Evolutionary conservation across 2,113 vertebrate species (phyloP).

Genomic region (cattle (Bos taurus)): DNA sequence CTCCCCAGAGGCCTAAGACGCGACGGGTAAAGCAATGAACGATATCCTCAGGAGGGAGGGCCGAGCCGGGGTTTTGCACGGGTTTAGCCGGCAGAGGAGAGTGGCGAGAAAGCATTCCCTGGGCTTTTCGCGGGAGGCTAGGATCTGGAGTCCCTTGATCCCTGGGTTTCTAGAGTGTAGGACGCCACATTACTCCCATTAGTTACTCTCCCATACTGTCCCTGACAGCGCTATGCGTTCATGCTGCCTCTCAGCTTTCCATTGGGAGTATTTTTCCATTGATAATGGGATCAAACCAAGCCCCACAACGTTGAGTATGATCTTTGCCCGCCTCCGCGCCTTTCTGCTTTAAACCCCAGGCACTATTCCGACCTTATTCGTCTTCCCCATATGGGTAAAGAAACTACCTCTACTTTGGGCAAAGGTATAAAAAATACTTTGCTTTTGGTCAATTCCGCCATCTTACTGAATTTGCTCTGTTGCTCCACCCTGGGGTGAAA

Average conservation of each 20-base stretch:
- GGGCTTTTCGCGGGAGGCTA: neutral
- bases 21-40: constrained; percentile 69
- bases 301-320: neutral
- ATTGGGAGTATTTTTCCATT: neutral
- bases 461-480: constrained; percentile 49
- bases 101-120: neutral
- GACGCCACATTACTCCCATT: neutral
- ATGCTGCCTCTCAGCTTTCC: neutral
- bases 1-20: constrained; percentile 72
- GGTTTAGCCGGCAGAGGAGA: neutral
- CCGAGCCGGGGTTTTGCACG: neutral
- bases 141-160: neutral
- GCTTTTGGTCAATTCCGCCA: constrained; percentile 55
- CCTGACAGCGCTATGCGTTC: neutral
- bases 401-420: neutral
- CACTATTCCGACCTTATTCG: neutral
- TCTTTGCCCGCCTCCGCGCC: neutral
- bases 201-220: neutral
- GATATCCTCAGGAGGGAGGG: neutral
- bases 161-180: neutral
- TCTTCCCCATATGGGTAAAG: neutral
- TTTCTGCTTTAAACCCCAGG: neutral
- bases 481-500: constrained; percentile 54
- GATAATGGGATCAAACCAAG: neutral
- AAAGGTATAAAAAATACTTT: neutral